Percentiles rank a stretch among this genome's conserved stretches.
Evolutionary conservation across 2,797 vertebrate species (phyloP).

Genomic region (Lemur catta): DNA sequence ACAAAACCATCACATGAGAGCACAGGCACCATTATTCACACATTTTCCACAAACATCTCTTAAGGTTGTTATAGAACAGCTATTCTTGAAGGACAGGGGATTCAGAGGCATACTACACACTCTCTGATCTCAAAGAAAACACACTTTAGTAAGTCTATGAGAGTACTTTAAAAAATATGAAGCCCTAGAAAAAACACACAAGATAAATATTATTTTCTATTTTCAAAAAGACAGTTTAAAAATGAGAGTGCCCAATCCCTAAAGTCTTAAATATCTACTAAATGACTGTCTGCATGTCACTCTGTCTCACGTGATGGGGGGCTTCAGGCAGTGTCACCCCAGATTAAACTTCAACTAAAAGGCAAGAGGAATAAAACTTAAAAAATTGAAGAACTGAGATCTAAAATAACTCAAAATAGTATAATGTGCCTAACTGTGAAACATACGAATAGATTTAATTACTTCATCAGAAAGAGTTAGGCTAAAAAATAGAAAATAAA

Average conservation of each 20-base stretch:
- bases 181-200: not conserved
- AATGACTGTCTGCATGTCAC: not conserved
- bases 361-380: not conserved
- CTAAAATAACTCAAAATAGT: not conserved
- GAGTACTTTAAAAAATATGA: not conserved
- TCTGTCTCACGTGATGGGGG: not conserved
- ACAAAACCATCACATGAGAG: not conserved
- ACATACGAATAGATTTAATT: not conserved
- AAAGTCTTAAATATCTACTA: not conserved
- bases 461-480: conserved; percentile 19
- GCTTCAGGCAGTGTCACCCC: not conserved
- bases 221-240: conserved; percentile 17
- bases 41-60: not conserved
- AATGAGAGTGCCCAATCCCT: not conserved
- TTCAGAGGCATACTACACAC: not conserved
- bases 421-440: not conserved
- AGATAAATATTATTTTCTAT: not conserved
- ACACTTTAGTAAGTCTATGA: not conserved
- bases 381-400: not conserved
- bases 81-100: not conserved
- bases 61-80: not conserved
- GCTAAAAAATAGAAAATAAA: not conserved
- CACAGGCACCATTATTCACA: not conserved
- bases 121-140: conserved; percentile 31
- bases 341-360: not conserved